Percentiles rank a stretch among this genome's conserved stretches.
Conservation (phyloP, 2,888 invertebrate species). For the Danaus chrysippus region DNA sequence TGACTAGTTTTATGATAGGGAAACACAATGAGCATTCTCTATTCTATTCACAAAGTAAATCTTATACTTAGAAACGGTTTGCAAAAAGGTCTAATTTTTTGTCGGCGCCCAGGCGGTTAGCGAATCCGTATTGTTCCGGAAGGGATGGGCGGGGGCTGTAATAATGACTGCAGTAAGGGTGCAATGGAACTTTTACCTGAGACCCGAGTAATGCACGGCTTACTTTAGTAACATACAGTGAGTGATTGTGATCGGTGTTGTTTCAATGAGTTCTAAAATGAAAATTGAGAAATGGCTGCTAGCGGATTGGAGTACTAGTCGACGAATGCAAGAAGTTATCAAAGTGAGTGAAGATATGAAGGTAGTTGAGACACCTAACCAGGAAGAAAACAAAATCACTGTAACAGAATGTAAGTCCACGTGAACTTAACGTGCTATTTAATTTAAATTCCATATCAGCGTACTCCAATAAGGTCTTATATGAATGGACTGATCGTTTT, state of each 20-base stretch:
- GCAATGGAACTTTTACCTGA: conserved; percentile 72
- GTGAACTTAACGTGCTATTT: neutral
- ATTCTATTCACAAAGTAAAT: conserved; percentile 45
- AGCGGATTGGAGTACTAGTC: conserved; percentile 50
- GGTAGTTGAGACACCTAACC: conserved; percentile 14
- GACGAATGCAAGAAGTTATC: conserved; percentile 16
- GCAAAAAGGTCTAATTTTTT: conserved; percentile 70
- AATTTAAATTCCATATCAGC: neutral
- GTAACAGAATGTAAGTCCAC: conserved; percentile 25
- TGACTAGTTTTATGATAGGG: conserved; percentile 17
- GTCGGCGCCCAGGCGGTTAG: conserved; percentile 51
- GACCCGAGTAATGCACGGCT: conserved; percentile 23
- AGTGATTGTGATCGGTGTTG: conserved; percentile 19
- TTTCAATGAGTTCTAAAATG: conserved; percentile 36
- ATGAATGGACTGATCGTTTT: neutral
- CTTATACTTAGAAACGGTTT: conserved; percentile 57
- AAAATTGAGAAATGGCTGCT: conserved; percentile 56
- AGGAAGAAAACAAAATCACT: conserved; percentile 12
- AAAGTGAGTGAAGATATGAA: conserved; percentile 30
- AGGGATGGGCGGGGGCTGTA: conserved; percentile 52
- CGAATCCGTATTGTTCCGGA: conserved; percentile 63
- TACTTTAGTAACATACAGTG: conserved; percentile 23
- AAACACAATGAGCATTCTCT: conserved; percentile 24
- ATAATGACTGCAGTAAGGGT: conserved; percentile 65
- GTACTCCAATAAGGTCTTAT: conserved; percentile 6